A percentile compares a stretch with the other conserved stretches of the same genome.
phyloP scores from a whole-genome alignment of 23 tunicate species.

The Ascidia mentula region DNA sequence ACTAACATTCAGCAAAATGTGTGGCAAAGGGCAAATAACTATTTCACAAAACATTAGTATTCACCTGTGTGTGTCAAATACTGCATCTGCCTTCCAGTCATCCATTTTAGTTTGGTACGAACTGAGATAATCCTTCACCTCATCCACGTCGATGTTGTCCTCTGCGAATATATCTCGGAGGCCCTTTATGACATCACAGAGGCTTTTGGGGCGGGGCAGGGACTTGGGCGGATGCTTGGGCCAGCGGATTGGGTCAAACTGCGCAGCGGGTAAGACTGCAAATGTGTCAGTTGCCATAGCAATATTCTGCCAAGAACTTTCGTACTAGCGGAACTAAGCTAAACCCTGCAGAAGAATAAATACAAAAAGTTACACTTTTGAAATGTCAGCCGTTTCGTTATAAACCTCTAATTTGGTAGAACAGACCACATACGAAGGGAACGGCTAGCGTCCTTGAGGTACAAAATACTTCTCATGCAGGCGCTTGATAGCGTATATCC shows the following conservation, averaged over 20 bases:
- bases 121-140: constrained; percentile 56
- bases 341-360: too few relatives aligned
- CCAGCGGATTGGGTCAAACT: not conserved
- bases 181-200: constrained; percentile 60
- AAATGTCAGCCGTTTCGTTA: too few relatives aligned
- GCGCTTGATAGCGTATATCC: too few relatives aligned
- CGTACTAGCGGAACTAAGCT: too few relatives aligned
- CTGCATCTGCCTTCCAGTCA: constrained; percentile 66
- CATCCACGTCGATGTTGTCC: constrained; percentile 70
- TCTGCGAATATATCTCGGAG: constrained; percentile 50
- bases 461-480: too few relatives aligned
- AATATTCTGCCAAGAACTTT: too few relatives aligned
- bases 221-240: not conserved
- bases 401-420: too few relatives aligned
- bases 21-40: not conserved
- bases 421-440: too few relatives aligned
- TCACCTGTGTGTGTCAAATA: constrained; percentile 79
- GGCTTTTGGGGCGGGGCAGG: constrained; percentile 33
- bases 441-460: too few relatives aligned
- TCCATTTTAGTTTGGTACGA: constrained; percentile 42
- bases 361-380: too few relatives aligned
- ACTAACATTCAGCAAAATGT: too few relatives aligned
- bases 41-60: not conserved
- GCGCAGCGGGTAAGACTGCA: not conserved
- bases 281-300: not conserved